phyloP scores from a whole-genome alignment of 2,888 invertebrate species.

The Nipponacmea schrenckii region DNA sequence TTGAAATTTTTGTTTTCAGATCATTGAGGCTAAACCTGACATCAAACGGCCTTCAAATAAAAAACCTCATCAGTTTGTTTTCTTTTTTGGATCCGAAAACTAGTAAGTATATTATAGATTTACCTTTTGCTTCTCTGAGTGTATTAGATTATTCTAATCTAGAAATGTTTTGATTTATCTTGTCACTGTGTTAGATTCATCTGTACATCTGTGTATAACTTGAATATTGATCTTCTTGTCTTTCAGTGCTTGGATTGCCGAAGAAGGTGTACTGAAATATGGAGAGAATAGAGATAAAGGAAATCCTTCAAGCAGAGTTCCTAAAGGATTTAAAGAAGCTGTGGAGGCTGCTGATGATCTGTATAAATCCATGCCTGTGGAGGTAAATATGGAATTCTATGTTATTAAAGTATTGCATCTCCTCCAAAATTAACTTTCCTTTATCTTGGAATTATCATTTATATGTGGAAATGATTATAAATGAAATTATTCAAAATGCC shows the following conservation, averaged over 20 bases:
- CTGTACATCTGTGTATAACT: no score
- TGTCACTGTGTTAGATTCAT: no score
- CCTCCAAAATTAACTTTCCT: no score
- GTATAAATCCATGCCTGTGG: slow-evolving; percentile 53
- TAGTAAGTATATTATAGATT: slow-evolving; percentile 78
- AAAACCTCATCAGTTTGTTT: slow-evolving; percentile 84
- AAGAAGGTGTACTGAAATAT: slow-evolving; percentile 84
- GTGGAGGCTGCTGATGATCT: slow-evolving; percentile 66
- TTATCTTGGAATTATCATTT: no score
- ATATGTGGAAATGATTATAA: no score
- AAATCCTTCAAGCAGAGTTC: slow-evolving; percentile 55
- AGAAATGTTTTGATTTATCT: not conserved
- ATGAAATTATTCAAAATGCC: no score
- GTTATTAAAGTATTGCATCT: no score
- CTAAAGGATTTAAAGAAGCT: slow-evolving; percentile 66
- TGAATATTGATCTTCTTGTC: not conserved
- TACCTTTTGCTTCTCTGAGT: not conserved
- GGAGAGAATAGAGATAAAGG: slow-evolving; percentile 82
- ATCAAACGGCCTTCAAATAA: slow-evolving; percentile 79
- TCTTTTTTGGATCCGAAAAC: slow-evolving; percentile 94
- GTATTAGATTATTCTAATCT: not conserved
- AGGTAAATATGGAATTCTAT: slow-evolving; percentile 31
- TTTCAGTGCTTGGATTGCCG: slow-evolving; percentile 85
- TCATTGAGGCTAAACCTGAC: slow-evolving; percentile 83
- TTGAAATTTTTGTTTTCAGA: slow-evolving; percentile 73